Base-by-base conservation (phyloP, 2,797 vertebrate genomes). In the Balearica regulorum region DNA sequence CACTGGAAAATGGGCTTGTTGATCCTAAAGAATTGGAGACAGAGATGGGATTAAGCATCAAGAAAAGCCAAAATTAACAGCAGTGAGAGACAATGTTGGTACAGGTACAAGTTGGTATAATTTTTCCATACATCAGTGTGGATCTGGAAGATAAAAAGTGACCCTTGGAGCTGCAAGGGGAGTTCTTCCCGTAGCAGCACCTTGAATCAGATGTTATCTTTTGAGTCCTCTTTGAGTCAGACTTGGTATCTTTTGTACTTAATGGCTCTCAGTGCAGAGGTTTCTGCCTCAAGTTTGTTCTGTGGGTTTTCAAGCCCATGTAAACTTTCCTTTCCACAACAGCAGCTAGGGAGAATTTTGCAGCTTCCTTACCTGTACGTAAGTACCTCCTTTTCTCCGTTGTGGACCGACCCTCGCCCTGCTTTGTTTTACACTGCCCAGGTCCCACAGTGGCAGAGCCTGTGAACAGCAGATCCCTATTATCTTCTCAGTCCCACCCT, bases 401-500 rank as follows among this genome's bases (percentile, higher is more conserved):
- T 3, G 8, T 33, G 33, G 28, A 16, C 44, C 2, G 1, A 5
- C 5, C 9, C 20, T 31, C 61, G 41, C 55, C 62, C 62, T 9
- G 9, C 70, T 26, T 20, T 2, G 4, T 25, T 31, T 69, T 12
- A 19, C 55, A 22, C 41, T 7, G 0, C 28, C 28, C n/a, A 8
- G 68, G 39, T 73, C 54, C 61, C 39, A 46, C 28, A 13, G 19
- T 5, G 57, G 24, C 41, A 61, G 65, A 60, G n/a, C 33, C 54
- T 9, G 16, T 54, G 64, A 48, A 28, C 48, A 35, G 48, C 71
- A 62, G 39, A 13, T 55, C 41, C 41, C 19, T 26, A 1, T 1
- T 12, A 9, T 8, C n/a, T 21, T 14, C 70, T 54, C 48, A 18
- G 29, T 64, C 31, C 41, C 58, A 54, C 18, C 35, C 9, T 39